Evolutionary conservation across 92 coral and sea anemone genomes (phyloP).

Genomic region (Montipora capitata): DNA sequence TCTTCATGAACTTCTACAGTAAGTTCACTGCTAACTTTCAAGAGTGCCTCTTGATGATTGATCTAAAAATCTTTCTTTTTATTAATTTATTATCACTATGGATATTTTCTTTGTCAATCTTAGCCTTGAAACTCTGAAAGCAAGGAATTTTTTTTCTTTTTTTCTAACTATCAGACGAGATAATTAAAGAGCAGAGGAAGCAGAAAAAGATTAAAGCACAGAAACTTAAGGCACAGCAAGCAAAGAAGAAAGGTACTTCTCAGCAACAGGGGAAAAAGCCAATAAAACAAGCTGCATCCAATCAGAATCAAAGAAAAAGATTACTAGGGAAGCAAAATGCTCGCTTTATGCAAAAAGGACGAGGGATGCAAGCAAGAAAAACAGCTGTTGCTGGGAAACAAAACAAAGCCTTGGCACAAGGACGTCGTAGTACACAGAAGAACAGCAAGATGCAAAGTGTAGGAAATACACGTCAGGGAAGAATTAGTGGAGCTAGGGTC

Average conservation of each 20-base stretch:
- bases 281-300: background rate
- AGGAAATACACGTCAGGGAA: conserved; percentile 21
- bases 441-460: background rate
- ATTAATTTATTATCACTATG: no score
- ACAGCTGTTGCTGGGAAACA: conserved; percentile 18
- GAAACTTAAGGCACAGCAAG: conserved; percentile 31
- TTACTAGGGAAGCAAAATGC: conserved; percentile 14
- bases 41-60: no score
- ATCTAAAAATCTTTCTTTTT: no score
- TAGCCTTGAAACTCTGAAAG: no score
- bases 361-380: conserved; percentile 6
- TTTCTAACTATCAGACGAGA: conserved; percentile 28
- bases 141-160: background rate
- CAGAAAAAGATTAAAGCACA: conserved; percentile 26
- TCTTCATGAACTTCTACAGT: no score
- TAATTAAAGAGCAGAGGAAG: conserved; percentile 50
- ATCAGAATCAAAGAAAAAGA: conserved; percentile 27
- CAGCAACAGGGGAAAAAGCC: conserved; percentile 14
- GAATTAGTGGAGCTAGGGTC: conserved; percentile 46
- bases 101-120: no score
- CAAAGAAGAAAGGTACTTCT: conserved; percentile 11
- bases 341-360: conserved; percentile 9
- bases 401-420: background rate
- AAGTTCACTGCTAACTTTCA: no score
- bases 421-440: conserved; percentile 23